Conservation (phyloP, 2,888 invertebrate genomes). For the Volucella inflata region DNA sequence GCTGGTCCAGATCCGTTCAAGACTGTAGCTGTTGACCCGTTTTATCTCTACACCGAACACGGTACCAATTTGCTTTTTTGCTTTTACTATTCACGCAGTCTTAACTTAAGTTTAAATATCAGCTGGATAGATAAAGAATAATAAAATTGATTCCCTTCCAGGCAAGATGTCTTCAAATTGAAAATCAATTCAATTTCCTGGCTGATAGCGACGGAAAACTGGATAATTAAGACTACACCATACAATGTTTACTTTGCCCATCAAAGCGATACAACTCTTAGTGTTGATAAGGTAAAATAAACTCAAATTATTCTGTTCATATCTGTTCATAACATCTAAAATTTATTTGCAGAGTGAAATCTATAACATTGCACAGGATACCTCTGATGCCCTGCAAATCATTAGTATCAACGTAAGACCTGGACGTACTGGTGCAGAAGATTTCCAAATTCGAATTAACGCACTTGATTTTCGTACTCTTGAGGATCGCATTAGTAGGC, state of each 20-base stretch:
- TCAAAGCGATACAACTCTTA: slow-evolving; percentile 91
- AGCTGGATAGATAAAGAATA: no score
- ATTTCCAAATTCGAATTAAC: slow-evolving; percentile 90
- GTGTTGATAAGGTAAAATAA: slow-evolving; percentile 86
- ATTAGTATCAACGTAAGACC: slow-evolving; percentile 91
- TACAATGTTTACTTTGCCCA: slow-evolving; percentile 90
- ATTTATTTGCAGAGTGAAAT: slow-evolving; percentile 86
- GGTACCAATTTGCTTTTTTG: no score
- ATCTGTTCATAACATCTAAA: slow-evolving; percentile 7
- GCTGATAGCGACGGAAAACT: slow-evolving; percentile 92
- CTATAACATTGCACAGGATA: slow-evolving; percentile 88
- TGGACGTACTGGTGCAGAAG: slow-evolving; percentile 85
- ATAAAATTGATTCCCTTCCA: slow-evolving; percentile 82
- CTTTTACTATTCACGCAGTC: no score
- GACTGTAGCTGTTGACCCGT: no score
- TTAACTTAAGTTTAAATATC: no score
- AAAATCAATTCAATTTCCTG: slow-evolving; percentile 88
- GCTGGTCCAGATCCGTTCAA: no score
- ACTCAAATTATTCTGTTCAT: slow-evolving; percentile 55
- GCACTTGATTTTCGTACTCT: slow-evolving; percentile 91
- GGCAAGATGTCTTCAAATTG: slow-evolving; percentile 89
- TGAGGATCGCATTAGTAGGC: slow-evolving; percentile 88
- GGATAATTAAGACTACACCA: slow-evolving; percentile 93
- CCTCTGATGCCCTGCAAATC: slow-evolving; percentile 91
- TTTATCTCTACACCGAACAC: no score